phyloP scores from a whole-genome alignment of 2,797 vertebrate species.

The Darevskia mixta region DNA sequence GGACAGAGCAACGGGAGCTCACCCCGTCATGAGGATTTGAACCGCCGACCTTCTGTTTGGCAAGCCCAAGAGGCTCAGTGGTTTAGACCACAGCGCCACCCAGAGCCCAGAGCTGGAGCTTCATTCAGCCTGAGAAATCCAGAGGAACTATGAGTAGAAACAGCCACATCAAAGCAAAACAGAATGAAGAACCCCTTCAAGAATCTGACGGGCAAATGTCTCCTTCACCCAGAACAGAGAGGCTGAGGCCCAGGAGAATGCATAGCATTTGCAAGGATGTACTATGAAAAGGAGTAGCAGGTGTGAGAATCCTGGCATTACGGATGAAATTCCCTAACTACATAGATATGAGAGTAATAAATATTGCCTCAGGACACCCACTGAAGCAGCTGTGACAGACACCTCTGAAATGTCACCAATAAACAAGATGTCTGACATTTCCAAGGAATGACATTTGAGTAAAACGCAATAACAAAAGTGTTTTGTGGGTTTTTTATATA shows the following conservation, averaged over 20 bases:
- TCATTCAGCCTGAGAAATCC: not conserved
- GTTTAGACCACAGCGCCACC: too few species aligned
- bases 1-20: too few species aligned
- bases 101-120: rapidly evolving
- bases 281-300: slow-evolving; percentile 25
- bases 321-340: slow-evolving; percentile 22
- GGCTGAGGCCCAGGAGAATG: not conserved
- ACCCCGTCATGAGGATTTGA: too few species aligned
- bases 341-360: slow-evolving; percentile 38
- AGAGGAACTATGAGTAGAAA: not conserved
- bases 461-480: not conserved
- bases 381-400: slow-evolving; percentile 10
- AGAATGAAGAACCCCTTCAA: not conserved
- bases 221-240: slow-evolving; percentile 3
- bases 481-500: not conserved
- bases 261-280: not conserved
- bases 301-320: slow-evolving; percentile 16
- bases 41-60: too few species aligned
- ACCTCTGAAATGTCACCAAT: slow-evolving; percentile 17
- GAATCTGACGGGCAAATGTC: not conserved
- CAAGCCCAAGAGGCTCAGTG: too few species aligned
- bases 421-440: slow-evolving; percentile 26
- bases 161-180: slow-evolving; percentile 5
- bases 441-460: not conserved
- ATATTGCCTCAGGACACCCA: slow-evolving; percentile 14